Percentiles rank a stretch among this genome's conserved stretches.
Evolutionary conservation across 2,888 invertebrate genomes (phyloP).

Genomic region (Oxycera nigricornis): DNA sequence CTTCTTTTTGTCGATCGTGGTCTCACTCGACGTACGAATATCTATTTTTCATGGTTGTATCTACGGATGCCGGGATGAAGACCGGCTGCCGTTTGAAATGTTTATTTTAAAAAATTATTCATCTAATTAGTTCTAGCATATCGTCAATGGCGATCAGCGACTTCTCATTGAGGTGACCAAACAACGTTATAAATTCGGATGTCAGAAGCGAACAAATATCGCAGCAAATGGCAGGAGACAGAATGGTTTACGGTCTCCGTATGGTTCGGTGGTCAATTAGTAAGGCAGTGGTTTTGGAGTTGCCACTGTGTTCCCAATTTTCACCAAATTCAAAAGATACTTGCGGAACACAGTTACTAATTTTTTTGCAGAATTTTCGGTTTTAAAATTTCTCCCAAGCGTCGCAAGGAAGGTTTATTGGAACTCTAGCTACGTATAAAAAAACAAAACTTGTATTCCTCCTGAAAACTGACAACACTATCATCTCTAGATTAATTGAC

Average conservation of each 20-base stretch:
- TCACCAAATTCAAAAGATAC: too few species aligned
- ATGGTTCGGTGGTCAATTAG: neutral
- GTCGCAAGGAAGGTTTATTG: too few species aligned
- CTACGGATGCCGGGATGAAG: neutral
- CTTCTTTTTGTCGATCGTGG: neutral
- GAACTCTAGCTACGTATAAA: too few species aligned
- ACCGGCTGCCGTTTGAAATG: neutral
- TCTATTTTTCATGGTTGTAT: neutral
- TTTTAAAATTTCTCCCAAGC: too few species aligned
- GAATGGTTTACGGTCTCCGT: neutral
- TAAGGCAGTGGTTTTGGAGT: neutral
- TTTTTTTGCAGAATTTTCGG: too few species aligned
- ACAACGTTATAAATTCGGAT: slow-evolving; percentile 43
- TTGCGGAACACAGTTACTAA: too few species aligned
- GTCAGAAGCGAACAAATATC: slow-evolving; percentile 43
- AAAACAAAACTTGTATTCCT: too few species aligned
- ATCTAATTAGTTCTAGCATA: slow-evolving; percentile 44
- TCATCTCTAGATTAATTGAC: neutral
- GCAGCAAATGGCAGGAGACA: slow-evolving; percentile 39
- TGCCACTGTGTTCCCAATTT: too few species aligned
- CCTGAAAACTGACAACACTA: slow-evolving; percentile 1
- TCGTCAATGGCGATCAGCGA: slow-evolving; percentile 38
- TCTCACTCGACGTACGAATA: neutral
- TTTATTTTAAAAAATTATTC: slow-evolving; percentile 38
- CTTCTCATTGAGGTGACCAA: slow-evolving; percentile 22